A percentile compares a stretch with the other conserved stretches of the same genome.
phyloP scores from a whole-genome alignment of 2,888 invertebrate species.

The Abrostola tripartita region DNA sequence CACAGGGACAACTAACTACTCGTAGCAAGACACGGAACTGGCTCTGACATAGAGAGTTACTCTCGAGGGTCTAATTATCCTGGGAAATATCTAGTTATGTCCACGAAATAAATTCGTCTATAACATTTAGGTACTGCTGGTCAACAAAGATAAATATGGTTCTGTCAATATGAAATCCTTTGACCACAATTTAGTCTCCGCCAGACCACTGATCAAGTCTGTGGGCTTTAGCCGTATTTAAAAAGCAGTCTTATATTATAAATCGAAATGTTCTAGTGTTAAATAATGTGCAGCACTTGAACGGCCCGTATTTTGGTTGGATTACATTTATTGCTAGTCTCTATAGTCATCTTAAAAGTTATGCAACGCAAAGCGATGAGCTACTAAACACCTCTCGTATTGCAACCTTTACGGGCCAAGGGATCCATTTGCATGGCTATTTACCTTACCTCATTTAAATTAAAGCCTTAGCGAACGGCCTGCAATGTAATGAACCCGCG shows the following conservation, averaged over 20 bases:
- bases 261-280: slow-evolving; percentile 6
- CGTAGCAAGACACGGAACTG: slow-evolving; percentile 31
- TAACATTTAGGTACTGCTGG: not conserved
- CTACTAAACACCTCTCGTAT: slow-evolving; percentile 34
- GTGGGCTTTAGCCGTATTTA: not conserved
- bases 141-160: not conserved
- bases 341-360: slow-evolving; percentile 19
- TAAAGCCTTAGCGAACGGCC: slow-evolving; percentile 18
- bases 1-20: slow-evolving; percentile 4
- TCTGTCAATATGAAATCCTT: not conserved
- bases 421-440: slow-evolving; percentile 40
- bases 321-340: slow-evolving; percentile 10
- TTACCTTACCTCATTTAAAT: slow-evolving; percentile 45
- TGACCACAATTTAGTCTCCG: not conserved
- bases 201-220: not conserved
- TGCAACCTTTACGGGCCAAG: slow-evolving; percentile 39
- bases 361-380: slow-evolving; percentile 28
- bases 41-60: slow-evolving; percentile 20
- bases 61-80: slow-evolving; percentile 29
- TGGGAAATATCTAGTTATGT: slow-evolving; percentile 21
- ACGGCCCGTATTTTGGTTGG: slow-evolving; percentile 2
- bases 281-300: not conserved
- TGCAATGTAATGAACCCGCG: slow-evolving; percentile 12
- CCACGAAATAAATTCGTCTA: not conserved
- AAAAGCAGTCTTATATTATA: not conserved